Conservation (phyloP, 2,113 vertebrate species). For the Urocynchramus pylzowi region DNA sequence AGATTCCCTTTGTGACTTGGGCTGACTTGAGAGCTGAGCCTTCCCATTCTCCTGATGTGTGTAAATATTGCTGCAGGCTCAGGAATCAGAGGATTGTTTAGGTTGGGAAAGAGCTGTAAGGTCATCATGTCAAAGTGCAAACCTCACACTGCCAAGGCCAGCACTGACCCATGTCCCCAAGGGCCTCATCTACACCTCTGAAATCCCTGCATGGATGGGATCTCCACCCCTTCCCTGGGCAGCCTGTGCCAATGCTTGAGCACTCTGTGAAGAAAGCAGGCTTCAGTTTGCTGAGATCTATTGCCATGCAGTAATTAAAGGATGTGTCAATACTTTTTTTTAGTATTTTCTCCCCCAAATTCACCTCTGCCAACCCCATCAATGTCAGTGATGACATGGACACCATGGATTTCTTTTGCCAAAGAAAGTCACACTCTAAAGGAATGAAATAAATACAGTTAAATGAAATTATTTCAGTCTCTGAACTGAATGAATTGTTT, state of each 20-base stretch:
- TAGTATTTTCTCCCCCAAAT: fast-evolving
- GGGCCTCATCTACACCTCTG: fast-evolving
- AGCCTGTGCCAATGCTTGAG: background rate
- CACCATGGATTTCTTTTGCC: background rate
- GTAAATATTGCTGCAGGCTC: background rate
- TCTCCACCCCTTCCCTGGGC: background rate
- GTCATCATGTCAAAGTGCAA: background rate
- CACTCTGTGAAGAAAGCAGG: background rate
- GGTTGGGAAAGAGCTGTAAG: background rate
- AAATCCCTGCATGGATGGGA: background rate
- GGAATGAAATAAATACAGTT: background rate
- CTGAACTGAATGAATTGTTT: background rate
- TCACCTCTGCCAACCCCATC: background rate
- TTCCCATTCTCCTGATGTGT: background rate
- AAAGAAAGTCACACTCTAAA: background rate
- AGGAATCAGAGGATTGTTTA: background rate
- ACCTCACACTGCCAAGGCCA: background rate
- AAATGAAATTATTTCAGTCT: background rate
- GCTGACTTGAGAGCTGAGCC: background rate
- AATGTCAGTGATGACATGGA: background rate
- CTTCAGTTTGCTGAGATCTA: background rate
- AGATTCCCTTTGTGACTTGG: background rate
- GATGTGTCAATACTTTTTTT: background rate
- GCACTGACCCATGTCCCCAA: background rate
- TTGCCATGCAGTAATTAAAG: background rate